Evolutionary conservation across 35 echinoderm and acorn worm genomes (phyloP), one percentile per base, ranked within the genome.

Genomic region (Heliocidaris erythrogramma): DNA sequence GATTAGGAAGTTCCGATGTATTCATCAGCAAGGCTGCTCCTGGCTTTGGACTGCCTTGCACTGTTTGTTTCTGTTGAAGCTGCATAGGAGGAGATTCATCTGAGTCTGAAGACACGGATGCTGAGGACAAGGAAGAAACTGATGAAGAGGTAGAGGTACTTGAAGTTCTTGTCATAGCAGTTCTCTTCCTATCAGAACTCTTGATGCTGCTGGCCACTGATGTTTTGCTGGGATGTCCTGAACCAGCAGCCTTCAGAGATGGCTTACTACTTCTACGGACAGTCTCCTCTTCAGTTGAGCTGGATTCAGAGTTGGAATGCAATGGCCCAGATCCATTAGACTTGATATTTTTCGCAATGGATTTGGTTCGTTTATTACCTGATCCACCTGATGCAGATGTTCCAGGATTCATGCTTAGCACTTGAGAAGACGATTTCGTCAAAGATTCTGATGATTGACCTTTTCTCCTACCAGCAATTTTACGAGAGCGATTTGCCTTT

Each of bases 271-370:
- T 32, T 42, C 47, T 24, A 42, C 29, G 29, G 8, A 89, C 87
- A 16, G 12, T 48, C 18, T 89, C 87, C 87, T 89, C 87, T 47
- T 89, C 87, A 17, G 87, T 47, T n/a, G 87, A 89, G 87, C 87
- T 89, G 0, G 87, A 89, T 18, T 89, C 30, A 13, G 87, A 35
- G 17, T 48, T n/a, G 32, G 87, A 47, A 48, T 89, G 87, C 31
- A 35, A 47, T 32, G 14, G 87, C 87, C 47, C 14, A n/a, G 47
- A 48, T 89, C 87, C 18, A 48, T 47, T 89, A 16, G 29, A 48
- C 87, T 89, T 86, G 85, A 29, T 2, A 12, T 32, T 89, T 2
- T 13, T 89, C 31, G 2, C 87, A 47, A 47, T 89, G 47, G 47
- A 2, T 89, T 89, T 48, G 31, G 29, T 89, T 48, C 31, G 30